Evolutionary conservation across 2,888 invertebrate genomes (phyloP).

Genomic region (Lacanobia oleracea): DNA sequence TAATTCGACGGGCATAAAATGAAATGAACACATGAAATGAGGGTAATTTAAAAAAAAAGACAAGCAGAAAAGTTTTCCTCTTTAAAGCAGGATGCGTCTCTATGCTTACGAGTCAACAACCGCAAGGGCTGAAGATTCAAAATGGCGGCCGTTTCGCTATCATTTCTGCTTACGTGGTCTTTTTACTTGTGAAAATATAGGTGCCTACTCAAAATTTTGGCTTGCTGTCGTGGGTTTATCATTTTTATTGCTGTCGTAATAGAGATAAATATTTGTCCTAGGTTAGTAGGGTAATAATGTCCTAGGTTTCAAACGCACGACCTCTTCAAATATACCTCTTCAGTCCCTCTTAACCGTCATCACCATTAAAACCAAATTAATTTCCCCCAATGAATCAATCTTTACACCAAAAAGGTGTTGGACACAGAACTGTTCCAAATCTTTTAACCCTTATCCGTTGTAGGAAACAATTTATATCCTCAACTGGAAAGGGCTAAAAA

Average conservation of each 20-base stretch:
- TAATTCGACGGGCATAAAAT: background rate
- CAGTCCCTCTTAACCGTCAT: background rate
- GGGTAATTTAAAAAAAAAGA: background rate
- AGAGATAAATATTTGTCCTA: background rate
- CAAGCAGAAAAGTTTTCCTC: constrained; percentile 3
- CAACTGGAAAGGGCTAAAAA: constrained; percentile 51
- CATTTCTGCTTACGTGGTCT: constrained; percentile 3
- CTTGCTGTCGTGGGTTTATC: background rate
- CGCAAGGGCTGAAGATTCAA: constrained; percentile 24
- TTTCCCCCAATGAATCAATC: constrained; percentile 48
- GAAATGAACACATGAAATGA: background rate
- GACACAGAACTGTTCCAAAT: constrained; percentile 38
- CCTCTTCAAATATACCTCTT: background rate
- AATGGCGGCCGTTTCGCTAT: constrained; percentile 33
- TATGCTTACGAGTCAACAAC: constrained; percentile 27
- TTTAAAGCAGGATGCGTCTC: constrained; percentile 14
- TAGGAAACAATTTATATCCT: constrained; percentile 52
- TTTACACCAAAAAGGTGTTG: constrained; percentile 31
- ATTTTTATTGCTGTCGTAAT: background rate
- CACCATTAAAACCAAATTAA: constrained; percentile 37
- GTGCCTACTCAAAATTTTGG: constrained; percentile 1
- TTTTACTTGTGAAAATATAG: constrained; percentile 7
- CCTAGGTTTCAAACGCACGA: background rate
- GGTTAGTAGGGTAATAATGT: too few species aligned
- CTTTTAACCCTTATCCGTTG: constrained; percentile 41